Conservation (phyloP, 2,113 vertebrate species). For the Odontesthes bonariensis region DNA sequence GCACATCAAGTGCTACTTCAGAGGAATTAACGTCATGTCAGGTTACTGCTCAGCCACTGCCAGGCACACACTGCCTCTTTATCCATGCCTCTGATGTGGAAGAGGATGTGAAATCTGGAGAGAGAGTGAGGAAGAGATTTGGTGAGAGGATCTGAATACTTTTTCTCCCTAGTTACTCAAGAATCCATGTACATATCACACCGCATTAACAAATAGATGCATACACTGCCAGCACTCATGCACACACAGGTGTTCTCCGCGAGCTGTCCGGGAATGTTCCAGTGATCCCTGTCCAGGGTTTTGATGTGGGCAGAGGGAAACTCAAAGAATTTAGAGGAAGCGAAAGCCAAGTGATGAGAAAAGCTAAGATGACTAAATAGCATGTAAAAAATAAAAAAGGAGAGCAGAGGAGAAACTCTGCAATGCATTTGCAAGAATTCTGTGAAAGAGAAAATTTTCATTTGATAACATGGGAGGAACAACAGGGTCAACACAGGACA, state of each 20-base stretch:
- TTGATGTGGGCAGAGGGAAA: constrained; percentile 77
- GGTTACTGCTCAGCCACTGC: constrained; percentile 36
- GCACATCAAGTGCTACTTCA: constrained; percentile 68
- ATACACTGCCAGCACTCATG: constrained; percentile 64
- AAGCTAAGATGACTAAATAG: constrained; percentile 43
- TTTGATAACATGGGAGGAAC: constrained; percentile 30
- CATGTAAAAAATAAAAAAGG: constrained; percentile 14
- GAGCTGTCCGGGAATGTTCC: constrained; percentile 74
- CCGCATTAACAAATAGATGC: constrained; percentile 73
- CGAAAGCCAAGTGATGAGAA: constrained; percentile 61
- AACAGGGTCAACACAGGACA: constrained; percentile 59
- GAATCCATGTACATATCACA: constrained; percentile 79
- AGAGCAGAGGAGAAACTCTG: constrained; percentile 17
- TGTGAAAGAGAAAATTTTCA: constrained; percentile 49
- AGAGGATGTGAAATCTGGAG: constrained; percentile 81
- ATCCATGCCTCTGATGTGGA: constrained; percentile 72
- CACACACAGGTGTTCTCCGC: constrained; percentile 77
- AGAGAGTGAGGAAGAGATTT: constrained; percentile 75
- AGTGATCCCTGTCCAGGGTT: constrained; percentile 76
- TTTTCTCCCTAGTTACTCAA: constrained; percentile 70
- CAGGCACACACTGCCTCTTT: constrained; percentile 72
- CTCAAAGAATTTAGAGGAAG: constrained; percentile 70
- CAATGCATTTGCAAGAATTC: constrained; percentile 44
- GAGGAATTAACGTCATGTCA: constrained; percentile 72
- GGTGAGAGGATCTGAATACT: constrained; percentile 69